Percentiles rank a stretch among this genome's conserved stretches.
Evolutionary conservation across 2,888 invertebrate species (phyloP).

Genomic region (Cheilosia soror): DNA sequence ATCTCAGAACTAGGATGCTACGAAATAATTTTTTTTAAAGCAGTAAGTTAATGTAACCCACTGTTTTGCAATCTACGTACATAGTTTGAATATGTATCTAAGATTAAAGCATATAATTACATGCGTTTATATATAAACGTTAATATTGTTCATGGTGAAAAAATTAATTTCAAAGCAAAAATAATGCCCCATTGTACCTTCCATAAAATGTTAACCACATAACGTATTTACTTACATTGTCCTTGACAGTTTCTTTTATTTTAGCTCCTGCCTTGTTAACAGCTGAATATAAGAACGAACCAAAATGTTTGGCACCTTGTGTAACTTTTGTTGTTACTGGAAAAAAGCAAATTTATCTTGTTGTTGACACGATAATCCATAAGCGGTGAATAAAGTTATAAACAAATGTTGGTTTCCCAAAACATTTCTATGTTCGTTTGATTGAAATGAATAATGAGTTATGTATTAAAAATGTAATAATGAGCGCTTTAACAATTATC

Average conservation of each 20-base stretch:
- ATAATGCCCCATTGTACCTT: slow-evolving; percentile 3
- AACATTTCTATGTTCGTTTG: slow-evolving; percentile 36
- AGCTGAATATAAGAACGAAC: slow-evolving; percentile 96
- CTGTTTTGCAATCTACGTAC: slow-evolving; percentile 6
- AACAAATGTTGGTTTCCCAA: slow-evolving; percentile 41
- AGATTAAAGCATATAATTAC: slow-evolving; percentile 34
- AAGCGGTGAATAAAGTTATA: slow-evolving; percentile 7
- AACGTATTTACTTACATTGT: slow-evolving; percentile 90
- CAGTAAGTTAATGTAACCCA: slow-evolving; percentile 9
- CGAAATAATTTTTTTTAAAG: slow-evolving; percentile 7
- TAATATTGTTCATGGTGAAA: slow-evolving; percentile 5
- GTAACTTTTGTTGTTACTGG: slow-evolving; percentile 94
- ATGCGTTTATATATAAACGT: slow-evolving; percentile 15
- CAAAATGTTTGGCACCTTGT: slow-evolving; percentile 95
- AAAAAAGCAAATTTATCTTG: slow-evolving; percentile 52
- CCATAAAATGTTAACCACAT: slow-evolving; percentile 6
- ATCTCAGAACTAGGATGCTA: slow-evolving; percentile 13
- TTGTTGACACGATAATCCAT: slow-evolving; percentile 39
- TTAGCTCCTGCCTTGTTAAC: slow-evolving; percentile 98
- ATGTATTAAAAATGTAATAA: slow-evolving; percentile 19
- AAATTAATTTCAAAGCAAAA: slow-evolving; percentile 7
- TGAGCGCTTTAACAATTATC: slow-evolving; percentile 35
- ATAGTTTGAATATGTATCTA: slow-evolving; percentile 7
- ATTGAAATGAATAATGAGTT: slow-evolving; percentile 9
- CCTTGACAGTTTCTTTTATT: slow-evolving; percentile 98